These are phyloP conservation scores for Acanthococcus lagerstroemiae DNA, from an alignment of 2,888 invertebrate species.

Conservation along the genomic window DNA sequence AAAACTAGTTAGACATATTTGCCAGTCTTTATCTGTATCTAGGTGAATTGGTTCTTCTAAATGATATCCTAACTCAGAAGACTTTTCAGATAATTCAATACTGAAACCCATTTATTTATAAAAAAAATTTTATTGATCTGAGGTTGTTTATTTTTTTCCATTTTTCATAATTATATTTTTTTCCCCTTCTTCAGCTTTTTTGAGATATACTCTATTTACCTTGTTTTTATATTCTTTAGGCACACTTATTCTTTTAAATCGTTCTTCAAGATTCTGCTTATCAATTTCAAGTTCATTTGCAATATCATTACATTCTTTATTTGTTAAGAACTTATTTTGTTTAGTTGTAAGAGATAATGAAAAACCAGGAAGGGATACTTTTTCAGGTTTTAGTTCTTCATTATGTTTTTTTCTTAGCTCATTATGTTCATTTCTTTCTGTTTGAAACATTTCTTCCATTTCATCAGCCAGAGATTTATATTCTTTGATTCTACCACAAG, in stretches of 20 bases:
- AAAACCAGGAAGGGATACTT: not conserved
- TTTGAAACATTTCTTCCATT: slow-evolving; percentile 7
- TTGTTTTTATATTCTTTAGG: slow-evolving; percentile 1
- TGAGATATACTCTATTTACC: not conserved
- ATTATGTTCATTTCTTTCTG: slow-evolving; percentile 8
- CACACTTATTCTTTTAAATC: not conserved
- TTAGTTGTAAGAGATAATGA: slow-evolving; percentile 3
- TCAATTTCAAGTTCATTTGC: slow-evolving; percentile 6
- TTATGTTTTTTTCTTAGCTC: slow-evolving; percentile 6
- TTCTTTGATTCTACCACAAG: slow-evolving; percentile 5
- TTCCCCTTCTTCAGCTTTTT: slow-evolving; percentile 1
- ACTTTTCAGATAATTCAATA: not conserved
- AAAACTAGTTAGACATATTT: slow-evolving; percentile 4
- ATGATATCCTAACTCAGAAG: not conserved
- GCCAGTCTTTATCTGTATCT: slow-evolving; percentile 3
- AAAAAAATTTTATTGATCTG: not conserved
- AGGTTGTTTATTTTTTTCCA: not conserved
- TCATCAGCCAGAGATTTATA: slow-evolving; percentile 2
- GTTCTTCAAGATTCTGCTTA: not conserved
- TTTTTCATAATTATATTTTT: not conserved
- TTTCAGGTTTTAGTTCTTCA: slow-evolving; percentile 6
- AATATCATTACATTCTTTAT: slow-evolving; percentile 8
- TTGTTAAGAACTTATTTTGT: not conserved
- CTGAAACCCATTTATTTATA: not conserved
- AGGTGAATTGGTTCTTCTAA: slow-evolving; percentile 4